A percentile compares a stretch with the other conserved stretches of the same genome.
These are phyloP conservation scores for Astropecten irregularis DNA, from an alignment of 53 echinoderm and acorn worm genomes.

Conservation along the genomic window DNA sequence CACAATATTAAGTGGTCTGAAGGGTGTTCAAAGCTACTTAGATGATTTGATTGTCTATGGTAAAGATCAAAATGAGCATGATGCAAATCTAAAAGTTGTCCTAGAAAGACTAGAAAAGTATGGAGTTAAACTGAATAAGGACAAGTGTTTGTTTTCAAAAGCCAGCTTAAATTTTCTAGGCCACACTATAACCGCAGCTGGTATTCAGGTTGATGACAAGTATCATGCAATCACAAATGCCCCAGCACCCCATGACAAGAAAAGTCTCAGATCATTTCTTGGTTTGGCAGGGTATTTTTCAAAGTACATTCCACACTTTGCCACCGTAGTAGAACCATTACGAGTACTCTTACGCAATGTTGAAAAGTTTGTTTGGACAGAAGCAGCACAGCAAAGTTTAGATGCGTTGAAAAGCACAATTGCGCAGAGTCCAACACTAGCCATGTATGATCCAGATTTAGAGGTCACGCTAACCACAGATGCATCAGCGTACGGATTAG, in stretches of 20 bases:
- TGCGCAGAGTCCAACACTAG: background rate
- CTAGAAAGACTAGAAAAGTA: constrained; percentile 8
- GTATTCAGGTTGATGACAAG: constrained; percentile 37
- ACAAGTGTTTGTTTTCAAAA: constrained; percentile 46
- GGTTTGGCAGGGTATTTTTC: constrained; percentile 50
- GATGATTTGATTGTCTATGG: constrained; percentile 71
- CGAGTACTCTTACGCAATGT: background rate
- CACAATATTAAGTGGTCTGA: constrained; percentile 38
- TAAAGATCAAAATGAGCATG: constrained; percentile 51
- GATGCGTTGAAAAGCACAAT: constrained; percentile 3
- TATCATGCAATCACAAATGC: constrained; percentile 34
- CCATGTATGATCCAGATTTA: constrained; percentile 42
- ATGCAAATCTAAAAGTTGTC: constrained; percentile 22
- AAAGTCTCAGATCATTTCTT: constrained; percentile 27
- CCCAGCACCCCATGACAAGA: constrained; percentile 35
- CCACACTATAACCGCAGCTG: constrained; percentile 33
- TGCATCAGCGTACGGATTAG: constrained; percentile 51
- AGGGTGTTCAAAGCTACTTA: constrained; percentile 57
- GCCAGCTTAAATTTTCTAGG: constrained; percentile 37
- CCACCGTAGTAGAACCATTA: constrained; percentile 31
- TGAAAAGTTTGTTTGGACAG: constrained; percentile 6
- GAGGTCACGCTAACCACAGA: constrained; percentile 40
- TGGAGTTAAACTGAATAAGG: constrained; percentile 38
- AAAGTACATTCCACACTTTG: constrained; percentile 37
- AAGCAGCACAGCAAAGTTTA: constrained; percentile 11